A percentile compares a stretch with the other conserved stretches of the same genome.
These are phyloP conservation scores for Prolemur simus DNA, from an alignment of 2,113 vertebrate genomes.

Conservation along the genomic window DNA sequence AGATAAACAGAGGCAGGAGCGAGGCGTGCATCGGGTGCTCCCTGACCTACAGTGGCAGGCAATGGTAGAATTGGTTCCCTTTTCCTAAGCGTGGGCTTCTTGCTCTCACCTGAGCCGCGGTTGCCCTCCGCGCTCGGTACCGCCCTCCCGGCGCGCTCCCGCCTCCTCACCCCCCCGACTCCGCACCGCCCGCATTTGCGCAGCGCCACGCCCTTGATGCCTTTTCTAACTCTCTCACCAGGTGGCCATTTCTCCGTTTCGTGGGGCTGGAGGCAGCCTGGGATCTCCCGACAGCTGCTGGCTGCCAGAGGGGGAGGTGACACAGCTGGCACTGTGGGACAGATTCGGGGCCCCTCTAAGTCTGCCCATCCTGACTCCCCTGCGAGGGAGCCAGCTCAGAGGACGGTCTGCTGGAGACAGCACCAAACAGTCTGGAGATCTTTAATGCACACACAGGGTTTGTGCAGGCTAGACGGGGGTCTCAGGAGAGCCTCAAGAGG, in stretches of 20 bases:
- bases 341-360: too few species aligned
- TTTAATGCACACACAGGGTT: background rate
- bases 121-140: background rate
- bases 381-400: background rate
- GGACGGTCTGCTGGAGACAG: background rate
- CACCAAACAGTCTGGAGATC: background rate
- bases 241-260: background rate
- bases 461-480: background rate
- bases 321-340: background rate
- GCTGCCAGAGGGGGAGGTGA: background rate
- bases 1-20: background rate
- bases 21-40: accelerated
- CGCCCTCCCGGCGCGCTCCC: background rate
- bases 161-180: background rate
- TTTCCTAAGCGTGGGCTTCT: background rate
- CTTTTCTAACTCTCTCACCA: background rate
- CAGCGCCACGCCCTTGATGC: background rate
- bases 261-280: background rate
- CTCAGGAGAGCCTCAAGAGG: background rate
- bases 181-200: background rate
- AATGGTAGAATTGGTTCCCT: background rate
- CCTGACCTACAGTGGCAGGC: background rate
- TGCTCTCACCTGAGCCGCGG: background rate
- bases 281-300: background rate
- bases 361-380: background rate